phyloP scores from a whole-genome alignment of 2,113 vertebrate genomes.

The Genyomyrus donnyi region DNA sequence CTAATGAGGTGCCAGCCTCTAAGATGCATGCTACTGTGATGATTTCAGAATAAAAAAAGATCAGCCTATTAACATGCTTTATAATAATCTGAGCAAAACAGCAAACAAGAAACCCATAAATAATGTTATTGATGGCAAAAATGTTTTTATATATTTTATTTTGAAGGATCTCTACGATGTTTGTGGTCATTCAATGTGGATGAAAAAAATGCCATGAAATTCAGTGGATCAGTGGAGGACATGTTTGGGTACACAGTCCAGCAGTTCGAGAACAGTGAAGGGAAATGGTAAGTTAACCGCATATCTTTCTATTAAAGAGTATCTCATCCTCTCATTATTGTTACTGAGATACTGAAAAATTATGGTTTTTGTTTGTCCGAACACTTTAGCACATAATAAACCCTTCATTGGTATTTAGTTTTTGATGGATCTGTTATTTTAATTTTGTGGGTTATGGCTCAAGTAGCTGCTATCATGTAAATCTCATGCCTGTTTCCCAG shows the following conservation, averaged over 20 bases:
- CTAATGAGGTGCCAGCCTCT: neutral
- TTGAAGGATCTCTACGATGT: slow-evolving; percentile 60
- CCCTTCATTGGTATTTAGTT: neutral
- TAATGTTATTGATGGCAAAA: neutral
- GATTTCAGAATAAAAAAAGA: neutral
- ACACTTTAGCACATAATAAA: neutral
- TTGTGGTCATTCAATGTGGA: slow-evolving; percentile 79
- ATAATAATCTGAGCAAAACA: neutral
- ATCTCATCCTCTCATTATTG: neutral
- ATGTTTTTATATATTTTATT: slow-evolving; percentile 10
- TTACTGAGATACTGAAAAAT: slow-evolving; percentile 20
- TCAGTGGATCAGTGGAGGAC: slow-evolving; percentile 81
- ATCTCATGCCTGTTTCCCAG: neutral
- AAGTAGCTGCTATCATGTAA: slow-evolving; percentile 22
- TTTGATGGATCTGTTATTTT: slow-evolving; percentile 38
- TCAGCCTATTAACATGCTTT: neutral
- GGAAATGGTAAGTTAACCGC: slow-evolving; percentile 82
- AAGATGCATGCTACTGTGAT: neutral
- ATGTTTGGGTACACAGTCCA: slow-evolving; percentile 96
- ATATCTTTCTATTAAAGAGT: neutral
- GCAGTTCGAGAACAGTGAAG: slow-evolving; percentile 92
- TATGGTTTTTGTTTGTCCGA: neutral
- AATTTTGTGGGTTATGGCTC: slow-evolving; percentile 32
- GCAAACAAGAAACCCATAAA: neutral
- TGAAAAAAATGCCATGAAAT: slow-evolving; percentile 82